phyloP scores from a whole-genome alignment of 2,113 vertebrate genomes.

The Rhynchopsitta pachyrhyncha region DNA sequence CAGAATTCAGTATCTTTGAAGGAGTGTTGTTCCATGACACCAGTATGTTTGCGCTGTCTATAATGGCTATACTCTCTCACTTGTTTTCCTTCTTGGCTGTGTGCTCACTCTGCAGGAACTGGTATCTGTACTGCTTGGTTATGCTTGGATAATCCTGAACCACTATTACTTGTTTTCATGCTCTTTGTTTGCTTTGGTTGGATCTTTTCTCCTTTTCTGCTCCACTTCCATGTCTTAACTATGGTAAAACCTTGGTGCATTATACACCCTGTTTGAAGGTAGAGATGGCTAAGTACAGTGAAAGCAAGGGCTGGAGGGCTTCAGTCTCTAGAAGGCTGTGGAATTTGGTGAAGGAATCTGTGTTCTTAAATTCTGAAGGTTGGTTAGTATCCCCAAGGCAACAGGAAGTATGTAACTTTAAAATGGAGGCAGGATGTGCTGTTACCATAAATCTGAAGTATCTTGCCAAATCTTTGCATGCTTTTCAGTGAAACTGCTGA shows the following conservation, averaged over 20 bases:
- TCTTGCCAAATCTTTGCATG: not conserved
- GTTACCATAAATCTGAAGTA: not conserved
- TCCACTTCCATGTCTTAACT: not conserved
- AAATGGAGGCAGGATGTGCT: not conserved
- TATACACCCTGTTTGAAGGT: rapidly evolving
- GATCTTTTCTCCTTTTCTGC: not conserved
- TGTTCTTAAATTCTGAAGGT: not conserved
- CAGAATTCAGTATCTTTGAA: not conserved
- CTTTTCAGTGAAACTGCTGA: not conserved
- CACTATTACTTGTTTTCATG: not conserved
- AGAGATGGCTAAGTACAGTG: not conserved
- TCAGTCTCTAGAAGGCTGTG: not conserved
- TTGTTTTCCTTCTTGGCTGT: constrained; percentile 11
- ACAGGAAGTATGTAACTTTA: not conserved
- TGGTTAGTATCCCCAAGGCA: not conserved
- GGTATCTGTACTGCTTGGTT: not conserved
- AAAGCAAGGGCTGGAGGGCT: not conserved
- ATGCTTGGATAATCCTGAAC: not conserved
- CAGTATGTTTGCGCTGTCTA: not conserved
- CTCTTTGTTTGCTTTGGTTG: not conserved
- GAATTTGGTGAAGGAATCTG: not conserved
- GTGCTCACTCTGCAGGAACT: not conserved
- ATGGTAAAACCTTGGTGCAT: not conserved
- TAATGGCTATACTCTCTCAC: not conserved
- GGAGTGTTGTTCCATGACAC: not conserved